Evolutionary conservation across 2,888 invertebrate genomes (phyloP), one percentile per base, ranked within the genome.

Genomic region (Syritta pipiens): DNA sequence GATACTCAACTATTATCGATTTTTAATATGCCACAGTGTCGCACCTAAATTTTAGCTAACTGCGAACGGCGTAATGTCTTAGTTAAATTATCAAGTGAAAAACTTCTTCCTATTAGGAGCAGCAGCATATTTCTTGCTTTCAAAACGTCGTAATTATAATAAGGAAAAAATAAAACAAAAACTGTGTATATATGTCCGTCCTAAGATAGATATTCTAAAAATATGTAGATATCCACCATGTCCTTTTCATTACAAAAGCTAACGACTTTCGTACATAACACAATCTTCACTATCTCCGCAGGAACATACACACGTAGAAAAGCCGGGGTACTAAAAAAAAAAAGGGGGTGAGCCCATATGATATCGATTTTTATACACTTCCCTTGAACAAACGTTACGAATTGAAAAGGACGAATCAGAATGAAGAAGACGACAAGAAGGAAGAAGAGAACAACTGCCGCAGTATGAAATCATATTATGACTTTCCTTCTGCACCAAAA

Each of bases 381-480:
- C 32, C 40, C 26, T 42, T 22, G 22, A 28, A 62, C 35, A 14
- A 62, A 62, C 40, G 48, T 48, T 32, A 20, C 24, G 49, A 62
- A 40, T 10, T 48, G 19, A 26, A 55, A 53, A 62, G 46, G 51
- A 60, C 48, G n/a, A 37, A 71, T 12, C 9, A 37, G 28, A 40
- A 48, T 22, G 46, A 62, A 51, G 37, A 46, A 7, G 20, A 28
- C 14, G 10, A 37, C 35, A 72, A 28, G 71, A 55, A 44, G 17
- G 19, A 6, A 24, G 9, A n/a, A 44, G 37, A 37, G 37, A 37
- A 37, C 37, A 37, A 72, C n/a, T 72, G 55, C 63, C 63, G 63
- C 72, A 72, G 65, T 72, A 65, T 65, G 65, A 72, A 72, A 72
- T 72, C 65, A 72, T 63, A 57, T 63, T 30, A 55, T 57, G 63